Percentiles rank a stretch among this genome's conserved stretches.
Conservation (phyloP, 2,797 vertebrate species). For the Gymnoscopelus microlampas region DNA sequence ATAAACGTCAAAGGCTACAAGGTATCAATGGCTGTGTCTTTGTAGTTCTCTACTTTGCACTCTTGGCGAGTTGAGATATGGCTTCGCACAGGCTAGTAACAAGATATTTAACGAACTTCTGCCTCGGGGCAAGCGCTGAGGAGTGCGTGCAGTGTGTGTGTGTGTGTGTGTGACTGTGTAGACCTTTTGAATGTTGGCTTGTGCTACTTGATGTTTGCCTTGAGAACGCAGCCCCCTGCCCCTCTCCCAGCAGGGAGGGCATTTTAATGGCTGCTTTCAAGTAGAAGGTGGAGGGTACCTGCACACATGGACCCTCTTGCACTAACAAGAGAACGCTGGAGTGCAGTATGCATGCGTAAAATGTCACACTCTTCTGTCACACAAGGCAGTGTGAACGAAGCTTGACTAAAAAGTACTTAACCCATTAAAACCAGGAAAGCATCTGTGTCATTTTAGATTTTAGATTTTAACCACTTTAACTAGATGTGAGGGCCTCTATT, state of each 20-base stretch:
- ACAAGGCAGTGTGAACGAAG: constrained; percentile 5
- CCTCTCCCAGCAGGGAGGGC: constrained; percentile 42
- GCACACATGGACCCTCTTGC: constrained; percentile 56
- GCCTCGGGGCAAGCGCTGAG: constrained; percentile 36
- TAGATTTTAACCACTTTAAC: no score
- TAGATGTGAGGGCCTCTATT: no score
- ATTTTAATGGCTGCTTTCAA: constrained; percentile 65
- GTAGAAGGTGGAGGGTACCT: constrained; percentile 59
- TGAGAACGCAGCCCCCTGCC: constrained; percentile 46
- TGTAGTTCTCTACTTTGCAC: constrained; percentile 51
- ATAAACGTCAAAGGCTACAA: constrained; percentile 10
- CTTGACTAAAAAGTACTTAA: background rate
- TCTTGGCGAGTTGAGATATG: constrained; percentile 31
- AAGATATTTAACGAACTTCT: constrained; percentile 60
- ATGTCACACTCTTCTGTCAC: constrained; percentile 39
- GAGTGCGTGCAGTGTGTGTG: constrained; percentile 8
- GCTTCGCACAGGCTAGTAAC: constrained; percentile 56
- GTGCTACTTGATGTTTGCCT: constrained; percentile 40
- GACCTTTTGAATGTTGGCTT: constrained; percentile 12
- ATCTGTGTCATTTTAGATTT: no score
- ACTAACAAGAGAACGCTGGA: constrained; percentile 17
- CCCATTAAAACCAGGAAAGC: no score
- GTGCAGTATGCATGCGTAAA: constrained; percentile 35
- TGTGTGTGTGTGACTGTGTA: constrained; percentile 2
- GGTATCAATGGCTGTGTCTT: constrained; percentile 52